Base-by-base conservation (phyloP, 1,140 invertebrate genomes). In the Procambarus virginalis region DNA sequence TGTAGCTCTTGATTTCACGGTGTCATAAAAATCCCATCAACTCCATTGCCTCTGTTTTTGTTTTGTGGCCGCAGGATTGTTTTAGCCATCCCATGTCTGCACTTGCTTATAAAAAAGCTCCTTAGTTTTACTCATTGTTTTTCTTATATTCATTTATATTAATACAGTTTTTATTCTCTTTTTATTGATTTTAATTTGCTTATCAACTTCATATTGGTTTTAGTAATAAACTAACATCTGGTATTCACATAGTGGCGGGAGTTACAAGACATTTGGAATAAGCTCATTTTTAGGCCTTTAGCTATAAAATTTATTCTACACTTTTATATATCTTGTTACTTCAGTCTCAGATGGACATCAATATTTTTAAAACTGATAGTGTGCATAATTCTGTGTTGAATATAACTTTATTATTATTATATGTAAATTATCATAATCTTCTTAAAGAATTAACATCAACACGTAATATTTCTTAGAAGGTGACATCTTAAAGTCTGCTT, bases 191-290 rank as follows among this genome's bases (percentile, higher is more conserved):
- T 9, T 73, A 2, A 73, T 73, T 73, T 73, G 68, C 68, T 73
- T 73, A 34, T 73, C 68, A 9, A 34, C n/a, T 34, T 73, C 4
- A 73, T 34, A 10, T 8, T 73, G 5, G 34, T 73, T 73, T 73
- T 34, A 34, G 4, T 34, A 34, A 34, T 34, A 73, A 22, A 73
- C 3, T 73, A 20, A 34, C 68, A 73, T 10, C 68, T 34, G 68
- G 68, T 22, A n/a, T 73, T 73, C 68, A 73, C 68, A 64, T 64
- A 73, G 68, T 73, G 68, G 68, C 68, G 8, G n/a, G 68, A 73
- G n/a, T 73, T 34, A 34, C 22, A 34, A 20, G 22, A 73, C n/a
- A 73, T 68, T 20, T n/a, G 20, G 4, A 20, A 68, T 68, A 20
- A 68, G 64, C 2, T 68, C 20, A n/a, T n/a, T 68, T 68, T 17